Percentiles rank a stretch among this genome's conserved stretches.
phyloP scores from a whole-genome alignment of 2,797 vertebrate species.

The Trichosurus vulpecula region DNA sequence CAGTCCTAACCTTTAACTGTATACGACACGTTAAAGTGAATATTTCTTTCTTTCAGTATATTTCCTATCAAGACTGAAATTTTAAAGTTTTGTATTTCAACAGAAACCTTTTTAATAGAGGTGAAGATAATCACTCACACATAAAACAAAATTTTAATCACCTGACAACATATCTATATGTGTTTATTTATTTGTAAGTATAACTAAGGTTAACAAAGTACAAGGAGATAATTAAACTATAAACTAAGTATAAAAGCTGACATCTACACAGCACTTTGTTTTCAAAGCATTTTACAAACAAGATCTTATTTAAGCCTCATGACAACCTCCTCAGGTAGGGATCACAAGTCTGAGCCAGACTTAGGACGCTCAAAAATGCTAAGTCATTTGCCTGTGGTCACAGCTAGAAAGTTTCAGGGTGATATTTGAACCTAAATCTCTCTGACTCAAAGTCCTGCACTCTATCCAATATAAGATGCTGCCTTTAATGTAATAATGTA shows the following conservation, averaged over 20 bases:
- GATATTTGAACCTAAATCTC: slow-evolving; percentile 2
- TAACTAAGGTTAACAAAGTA: no score
- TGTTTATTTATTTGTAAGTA: not conserved
- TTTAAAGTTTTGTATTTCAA: slow-evolving; percentile 15
- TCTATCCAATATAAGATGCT: not conserved
- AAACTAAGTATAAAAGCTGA: not conserved
- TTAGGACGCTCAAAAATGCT: not conserved
- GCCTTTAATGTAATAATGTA: no score
- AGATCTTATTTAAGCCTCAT: not conserved
- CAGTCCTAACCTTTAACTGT: not conserved
- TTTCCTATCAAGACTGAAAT: slow-evolving; percentile 29
- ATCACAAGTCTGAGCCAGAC: not conserved
- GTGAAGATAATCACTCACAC: not conserved
- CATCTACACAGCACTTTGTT: not conserved
- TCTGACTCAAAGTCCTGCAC: not conserved
- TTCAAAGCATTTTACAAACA: slow-evolving; percentile 10
- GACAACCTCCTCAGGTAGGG: not conserved
- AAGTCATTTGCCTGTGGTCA: slow-evolving; percentile 27
- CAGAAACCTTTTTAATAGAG: not conserved
- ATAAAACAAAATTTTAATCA: not conserved
- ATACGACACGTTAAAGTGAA: slow-evolving; percentile 20
- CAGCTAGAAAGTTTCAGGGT: not conserved
- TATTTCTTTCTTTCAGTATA: not conserved
- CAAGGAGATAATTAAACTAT: slow-evolving; percentile 15
- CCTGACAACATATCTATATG: not conserved